Evolutionary conservation across 2,797 vertebrate species (phyloP).

Genomic region (Nyctibius grandis): DNA sequence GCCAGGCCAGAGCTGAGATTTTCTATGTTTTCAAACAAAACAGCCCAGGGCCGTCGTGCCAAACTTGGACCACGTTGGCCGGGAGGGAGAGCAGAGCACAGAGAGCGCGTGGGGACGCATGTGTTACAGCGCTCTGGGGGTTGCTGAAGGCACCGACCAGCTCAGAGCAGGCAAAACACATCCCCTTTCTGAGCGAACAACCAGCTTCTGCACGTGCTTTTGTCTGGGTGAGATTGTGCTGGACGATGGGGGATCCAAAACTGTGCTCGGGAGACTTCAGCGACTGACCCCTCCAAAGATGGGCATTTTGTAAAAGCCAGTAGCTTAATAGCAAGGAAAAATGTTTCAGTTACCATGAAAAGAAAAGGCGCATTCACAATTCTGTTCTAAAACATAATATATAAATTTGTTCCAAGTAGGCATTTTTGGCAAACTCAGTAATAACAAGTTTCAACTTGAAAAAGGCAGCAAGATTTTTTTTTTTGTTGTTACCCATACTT

Average conservation of each 20-base stretch:
- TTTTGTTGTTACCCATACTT: not conserved
- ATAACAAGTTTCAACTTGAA: constrained; percentile 32
- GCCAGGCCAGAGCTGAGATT: not conserved
- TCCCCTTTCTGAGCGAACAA: not conserved
- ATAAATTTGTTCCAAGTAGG: not conserved
- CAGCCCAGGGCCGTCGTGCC: not conserved
- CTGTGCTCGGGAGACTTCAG: not conserved
- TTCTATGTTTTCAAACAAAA: not conserved
- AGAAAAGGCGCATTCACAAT: not conserved
- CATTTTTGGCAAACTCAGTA: constrained; percentile 24
- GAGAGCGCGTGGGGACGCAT: accelerated
- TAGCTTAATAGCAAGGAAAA: not conserved
- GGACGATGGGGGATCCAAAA: not conserved
- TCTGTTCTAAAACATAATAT: not conserved
- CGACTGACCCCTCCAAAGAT: not conserved
- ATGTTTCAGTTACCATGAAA: not conserved
- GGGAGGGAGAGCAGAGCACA: not conserved
- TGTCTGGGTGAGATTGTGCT: not conserved
- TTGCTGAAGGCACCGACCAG: not conserved
- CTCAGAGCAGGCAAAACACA: accelerated
- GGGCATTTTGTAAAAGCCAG: not conserved
- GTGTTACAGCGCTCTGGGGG: not conserved
- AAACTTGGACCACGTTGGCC: not conserved
- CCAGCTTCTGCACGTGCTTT: not conserved
- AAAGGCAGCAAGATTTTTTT: not conserved